These are phyloP conservation scores for Apotomis betuletana DNA, from an alignment of 2,888 invertebrate species.

Conservation along the genomic window DNA sequence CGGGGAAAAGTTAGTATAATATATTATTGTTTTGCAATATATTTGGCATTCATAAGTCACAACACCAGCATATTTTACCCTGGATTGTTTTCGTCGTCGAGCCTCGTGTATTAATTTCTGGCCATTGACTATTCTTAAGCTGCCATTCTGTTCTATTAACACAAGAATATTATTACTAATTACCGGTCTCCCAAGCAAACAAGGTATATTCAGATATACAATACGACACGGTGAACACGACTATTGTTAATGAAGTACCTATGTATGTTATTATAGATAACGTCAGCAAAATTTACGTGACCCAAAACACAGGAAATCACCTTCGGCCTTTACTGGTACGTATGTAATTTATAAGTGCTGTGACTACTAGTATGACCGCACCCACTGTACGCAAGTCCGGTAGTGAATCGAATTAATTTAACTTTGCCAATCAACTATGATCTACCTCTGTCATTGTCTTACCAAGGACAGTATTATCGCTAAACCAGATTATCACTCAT, in stretches of 20 bases:
- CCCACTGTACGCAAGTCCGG: constrained; percentile 21
- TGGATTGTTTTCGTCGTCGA: too few relatives aligned
- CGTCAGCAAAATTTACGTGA: background rate
- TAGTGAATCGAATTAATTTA: constrained; percentile 32
- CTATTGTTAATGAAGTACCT: background rate
- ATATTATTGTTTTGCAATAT: too few relatives aligned
- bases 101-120: too few relatives aligned
- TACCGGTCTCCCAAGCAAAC: too few relatives aligned
- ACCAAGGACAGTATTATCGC: constrained; percentile 33
- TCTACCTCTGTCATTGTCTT: constrained; percentile 23
- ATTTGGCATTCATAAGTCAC: too few relatives aligned
- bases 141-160: too few relatives aligned
- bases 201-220: too few relatives aligned
- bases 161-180: too few relatives aligned
- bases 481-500: constrained; percentile 58
- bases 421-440: constrained; percentile 13
- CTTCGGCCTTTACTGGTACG: constrained; percentile 13
- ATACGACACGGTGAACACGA: background rate
- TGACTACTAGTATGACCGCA: background rate
- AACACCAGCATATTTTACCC: too few relatives aligned
- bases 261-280: background rate
- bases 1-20: too few relatives aligned
- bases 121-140: too few relatives aligned
- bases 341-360: constrained; percentile 22
- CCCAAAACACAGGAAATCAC: constrained; percentile 26